These are phyloP conservation scores for Daktulosphaira vitifoliae DNA, from an alignment of 1,140 invertebrate genomes.

Conservation along the genomic window DNA sequence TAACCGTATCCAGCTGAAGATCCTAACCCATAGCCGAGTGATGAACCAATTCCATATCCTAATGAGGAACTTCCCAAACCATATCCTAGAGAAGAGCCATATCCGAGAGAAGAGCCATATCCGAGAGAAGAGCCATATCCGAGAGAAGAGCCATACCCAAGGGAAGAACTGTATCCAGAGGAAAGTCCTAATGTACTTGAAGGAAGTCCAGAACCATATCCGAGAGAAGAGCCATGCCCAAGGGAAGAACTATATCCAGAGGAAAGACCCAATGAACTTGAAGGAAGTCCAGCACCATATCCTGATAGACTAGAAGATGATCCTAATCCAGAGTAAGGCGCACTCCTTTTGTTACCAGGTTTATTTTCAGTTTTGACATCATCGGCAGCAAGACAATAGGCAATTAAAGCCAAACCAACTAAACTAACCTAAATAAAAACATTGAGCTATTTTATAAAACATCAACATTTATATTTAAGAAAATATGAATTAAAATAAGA, in stretches of 20 bases:
- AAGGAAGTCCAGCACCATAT: neutral
- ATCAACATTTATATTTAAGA: too few species aligned
- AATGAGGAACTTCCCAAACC: neutral
- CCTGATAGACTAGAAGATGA: neutral
- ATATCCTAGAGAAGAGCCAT: neutral
- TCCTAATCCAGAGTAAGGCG: neutral
- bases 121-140: neutral
- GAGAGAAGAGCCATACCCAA: neutral
- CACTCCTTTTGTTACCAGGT: conserved; percentile 11
- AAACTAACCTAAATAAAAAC: conserved; percentile 13
- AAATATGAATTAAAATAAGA: too few species aligned
- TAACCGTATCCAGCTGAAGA: neutral
- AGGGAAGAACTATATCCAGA: neutral
- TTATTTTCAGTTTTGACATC: conserved; percentile 19
- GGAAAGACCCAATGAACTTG: neutral
- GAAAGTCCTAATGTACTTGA: neutral
- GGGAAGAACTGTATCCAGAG: neutral
- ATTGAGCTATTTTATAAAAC: too few species aligned
- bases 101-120: neutral
- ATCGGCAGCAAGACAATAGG: conserved; percentile 3
- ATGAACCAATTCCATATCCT: neutral
- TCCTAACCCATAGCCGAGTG: neutral
- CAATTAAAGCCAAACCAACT: conserved; percentile 25
- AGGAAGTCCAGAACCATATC: neutral
- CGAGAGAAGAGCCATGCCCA: neutral